These are phyloP conservation scores for Lytechinus variegatus DNA, from an alignment of 35 echinoderm and acorn worm genomes.

Conservation along the genomic window DNA sequence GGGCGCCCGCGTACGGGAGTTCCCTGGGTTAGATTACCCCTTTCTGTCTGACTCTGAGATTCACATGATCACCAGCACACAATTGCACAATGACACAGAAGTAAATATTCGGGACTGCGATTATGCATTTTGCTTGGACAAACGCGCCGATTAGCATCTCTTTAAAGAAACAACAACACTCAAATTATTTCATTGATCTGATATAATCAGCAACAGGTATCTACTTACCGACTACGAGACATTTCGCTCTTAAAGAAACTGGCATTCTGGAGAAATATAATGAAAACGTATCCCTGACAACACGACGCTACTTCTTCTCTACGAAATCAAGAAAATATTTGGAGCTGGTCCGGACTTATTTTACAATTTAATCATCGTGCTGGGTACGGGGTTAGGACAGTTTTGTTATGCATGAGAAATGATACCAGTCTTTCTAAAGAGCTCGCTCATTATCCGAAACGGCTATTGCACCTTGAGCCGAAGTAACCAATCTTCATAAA, in stretches of 20 bases:
- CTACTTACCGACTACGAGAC: conserved; percentile 55
- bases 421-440: not conserved
- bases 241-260: conserved; percentile 53
- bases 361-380: not conserved
- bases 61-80: not conserved
- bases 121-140: not conserved
- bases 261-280: conserved; percentile 17
- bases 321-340: not conserved
- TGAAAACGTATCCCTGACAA: conserved; percentile 29
- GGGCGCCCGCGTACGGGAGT: too few relatives aligned
- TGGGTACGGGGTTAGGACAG: too few relatives aligned
- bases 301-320: not conserved
- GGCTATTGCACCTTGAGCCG: too few relatives aligned
- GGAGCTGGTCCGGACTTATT: not conserved
- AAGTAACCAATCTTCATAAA: too few relatives aligned
- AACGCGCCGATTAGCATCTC: not conserved
- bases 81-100: not conserved
- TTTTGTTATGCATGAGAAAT: not conserved
- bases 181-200: not conserved
- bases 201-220: not conserved
- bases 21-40: too few relatives aligned
- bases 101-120: not conserved
- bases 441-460: too few relatives aligned
- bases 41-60: too few relatives aligned
- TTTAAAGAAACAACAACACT: not conserved